Conservation (phyloP, 2,888 invertebrate species). For the Drosophila formosana region DNA sequence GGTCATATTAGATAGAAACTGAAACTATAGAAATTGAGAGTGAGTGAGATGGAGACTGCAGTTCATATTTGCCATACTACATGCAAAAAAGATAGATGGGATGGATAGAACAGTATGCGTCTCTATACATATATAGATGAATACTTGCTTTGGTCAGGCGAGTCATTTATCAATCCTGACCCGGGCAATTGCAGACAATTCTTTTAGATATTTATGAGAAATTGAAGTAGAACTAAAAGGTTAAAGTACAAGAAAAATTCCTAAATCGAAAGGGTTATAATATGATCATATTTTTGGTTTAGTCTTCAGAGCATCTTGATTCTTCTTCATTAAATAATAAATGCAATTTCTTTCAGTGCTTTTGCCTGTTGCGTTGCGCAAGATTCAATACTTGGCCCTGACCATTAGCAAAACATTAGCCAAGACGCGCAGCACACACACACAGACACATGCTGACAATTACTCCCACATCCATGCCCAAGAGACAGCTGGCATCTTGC, state of each 20-base stretch:
- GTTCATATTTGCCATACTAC: constrained; percentile 44
- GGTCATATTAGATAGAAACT: constrained; percentile 62
- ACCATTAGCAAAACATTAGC: constrained; percentile 37
- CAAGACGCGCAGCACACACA: constrained; percentile 27
- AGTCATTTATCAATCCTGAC: constrained; percentile 57
- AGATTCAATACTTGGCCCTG: constrained; percentile 37
- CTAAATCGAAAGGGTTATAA: not conserved
- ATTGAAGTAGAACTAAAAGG: constrained; percentile 4
- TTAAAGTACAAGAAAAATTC: not conserved
- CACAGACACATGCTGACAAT: not conserved
- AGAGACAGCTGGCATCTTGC: constrained; percentile 46
- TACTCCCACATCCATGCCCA: constrained; percentile 2
- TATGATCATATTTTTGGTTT: not conserved
- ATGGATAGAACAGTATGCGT: constrained; percentile 47
- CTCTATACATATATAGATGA: constrained; percentile 22
- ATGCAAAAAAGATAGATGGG: constrained; percentile 29
- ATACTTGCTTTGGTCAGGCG: constrained; percentile 30
- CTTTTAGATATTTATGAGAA: constrained; percentile 7
- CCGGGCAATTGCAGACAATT: constrained; percentile 39
- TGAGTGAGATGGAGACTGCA: constrained; percentile 15
- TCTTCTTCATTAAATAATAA: not conserved
- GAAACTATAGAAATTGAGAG: not conserved
- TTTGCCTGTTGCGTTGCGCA: constrained; percentile 29
- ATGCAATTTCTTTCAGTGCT: not conserved
- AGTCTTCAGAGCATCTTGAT: not conserved